Evolutionary conservation across 1,140 invertebrate species (phyloP).

Genomic region (Varroa destructor): DNA sequence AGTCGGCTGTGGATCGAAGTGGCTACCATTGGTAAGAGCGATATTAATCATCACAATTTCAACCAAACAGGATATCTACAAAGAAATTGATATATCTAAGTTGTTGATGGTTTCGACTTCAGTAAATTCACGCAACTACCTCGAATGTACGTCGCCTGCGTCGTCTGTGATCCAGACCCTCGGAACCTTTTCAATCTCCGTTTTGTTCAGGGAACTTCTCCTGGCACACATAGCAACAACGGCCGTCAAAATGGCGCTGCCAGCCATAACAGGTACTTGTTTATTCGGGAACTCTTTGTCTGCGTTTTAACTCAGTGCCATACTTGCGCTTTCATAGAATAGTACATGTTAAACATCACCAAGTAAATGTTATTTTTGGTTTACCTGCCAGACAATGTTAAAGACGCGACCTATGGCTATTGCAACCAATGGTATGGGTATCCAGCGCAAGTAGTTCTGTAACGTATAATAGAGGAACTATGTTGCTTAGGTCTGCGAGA

Average conservation of each 20-base stretch:
- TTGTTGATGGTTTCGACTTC: neutral
- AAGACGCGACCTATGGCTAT: neutral
- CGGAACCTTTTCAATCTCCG: slow-evolving; percentile 19
- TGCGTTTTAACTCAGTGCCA: neutral
- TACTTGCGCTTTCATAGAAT: neutral
- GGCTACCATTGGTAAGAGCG: neutral
- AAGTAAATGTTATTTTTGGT: neutral
- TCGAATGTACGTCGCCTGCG: neutral
- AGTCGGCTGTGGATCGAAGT: neutral
- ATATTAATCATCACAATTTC: neutral
- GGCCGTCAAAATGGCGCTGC: neutral
- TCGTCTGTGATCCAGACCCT: neutral
- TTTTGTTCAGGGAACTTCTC: neutral
- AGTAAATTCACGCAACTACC: neutral
- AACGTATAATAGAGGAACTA: no score
- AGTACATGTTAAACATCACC: neutral
- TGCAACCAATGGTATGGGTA: no score
- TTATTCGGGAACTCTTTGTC: neutral
- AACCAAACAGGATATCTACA: neutral
- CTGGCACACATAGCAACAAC: neutral
- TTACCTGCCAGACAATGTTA: neutral
- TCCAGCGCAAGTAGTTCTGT: no score
- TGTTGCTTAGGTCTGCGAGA: no score
- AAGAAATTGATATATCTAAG: neutral
- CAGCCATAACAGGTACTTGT: no score